Percentiles rank a stretch among this genome's conserved stretches.
Conservation (phyloP, 2,113 vertebrate species). For the Apistogramma diplotaenia region DNA sequence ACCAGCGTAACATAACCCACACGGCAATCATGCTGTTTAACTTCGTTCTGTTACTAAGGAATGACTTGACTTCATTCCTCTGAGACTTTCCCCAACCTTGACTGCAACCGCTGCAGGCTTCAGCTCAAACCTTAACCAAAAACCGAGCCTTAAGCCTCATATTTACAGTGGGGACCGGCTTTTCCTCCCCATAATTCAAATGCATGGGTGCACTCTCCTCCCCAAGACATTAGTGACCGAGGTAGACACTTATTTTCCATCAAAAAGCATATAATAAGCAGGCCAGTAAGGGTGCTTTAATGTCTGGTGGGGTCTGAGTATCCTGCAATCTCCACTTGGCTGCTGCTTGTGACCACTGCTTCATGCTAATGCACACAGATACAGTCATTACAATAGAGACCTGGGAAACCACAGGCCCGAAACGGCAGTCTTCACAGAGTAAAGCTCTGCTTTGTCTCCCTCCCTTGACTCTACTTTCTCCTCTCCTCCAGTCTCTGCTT, state of each 20-base stretch:
- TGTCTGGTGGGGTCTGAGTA: slow-evolving; percentile 6
- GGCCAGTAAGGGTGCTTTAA: slow-evolving; percentile 13
- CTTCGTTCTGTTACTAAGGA: background rate
- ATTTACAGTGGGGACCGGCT: background rate
- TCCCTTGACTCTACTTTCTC: slow-evolving; percentile 11
- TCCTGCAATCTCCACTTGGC: slow-evolving; percentile 25
- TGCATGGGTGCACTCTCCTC: fast-evolving
- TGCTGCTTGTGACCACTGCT: background rate
- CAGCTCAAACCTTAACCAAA: background rate
- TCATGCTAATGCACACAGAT: slow-evolving; percentile 11
- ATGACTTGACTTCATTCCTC: background rate
- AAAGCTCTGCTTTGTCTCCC: slow-evolving; percentile 9
- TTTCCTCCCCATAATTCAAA: background rate
- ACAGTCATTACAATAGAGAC: slow-evolving; percentile 34
- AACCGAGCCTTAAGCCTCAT: background rate
- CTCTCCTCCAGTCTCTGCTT: slow-evolving; percentile 40
- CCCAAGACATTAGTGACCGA: background rate
- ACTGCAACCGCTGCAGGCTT: background rate
- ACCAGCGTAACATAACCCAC: background rate
- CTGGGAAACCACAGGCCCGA: slow-evolving; percentile 17
- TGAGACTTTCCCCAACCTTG: background rate
- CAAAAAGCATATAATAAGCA: background rate
- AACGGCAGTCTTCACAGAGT: slow-evolving; percentile 24
- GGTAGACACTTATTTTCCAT: background rate
- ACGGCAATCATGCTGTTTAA: background rate